phyloP scores from a whole-genome alignment of 2,113 vertebrate genomes.

The Merops nubicus region DNA sequence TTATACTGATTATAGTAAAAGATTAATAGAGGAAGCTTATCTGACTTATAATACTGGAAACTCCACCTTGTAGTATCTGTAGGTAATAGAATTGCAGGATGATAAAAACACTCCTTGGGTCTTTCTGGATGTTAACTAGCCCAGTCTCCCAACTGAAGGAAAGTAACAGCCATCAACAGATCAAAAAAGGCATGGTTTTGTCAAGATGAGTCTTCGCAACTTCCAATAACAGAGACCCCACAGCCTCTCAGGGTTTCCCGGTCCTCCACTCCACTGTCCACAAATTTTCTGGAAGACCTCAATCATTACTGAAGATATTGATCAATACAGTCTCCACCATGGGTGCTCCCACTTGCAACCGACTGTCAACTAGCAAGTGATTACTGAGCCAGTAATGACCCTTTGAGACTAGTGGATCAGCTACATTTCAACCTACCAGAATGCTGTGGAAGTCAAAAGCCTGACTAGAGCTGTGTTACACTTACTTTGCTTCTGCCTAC shows the following conservation, averaged over 20 bases:
- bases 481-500: background rate
- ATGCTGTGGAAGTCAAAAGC: background rate
- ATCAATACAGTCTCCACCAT: background rate
- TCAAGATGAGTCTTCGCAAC: background rate
- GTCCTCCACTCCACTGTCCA: background rate
- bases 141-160: background rate
- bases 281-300: background rate
- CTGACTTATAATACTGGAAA: background rate
- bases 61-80: background rate
- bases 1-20: background rate
- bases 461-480: background rate
- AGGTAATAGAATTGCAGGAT: background rate
- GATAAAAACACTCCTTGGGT: background rate
- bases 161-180: background rate
- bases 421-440: background rate
- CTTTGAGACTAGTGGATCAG: background rate
- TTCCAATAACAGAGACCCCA: background rate
- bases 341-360: background rate
- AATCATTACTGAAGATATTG: background rate
- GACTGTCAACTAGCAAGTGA: background rate
- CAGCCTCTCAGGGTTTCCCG: background rate
- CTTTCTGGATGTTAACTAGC: background rate
- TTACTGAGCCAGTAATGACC: background rate
- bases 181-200: background rate
- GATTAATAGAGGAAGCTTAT: background rate